These are phyloP conservation scores for Cosmia pyralina DNA, from an alignment of 2,888 invertebrate genomes.

Conservation along the genomic window DNA sequence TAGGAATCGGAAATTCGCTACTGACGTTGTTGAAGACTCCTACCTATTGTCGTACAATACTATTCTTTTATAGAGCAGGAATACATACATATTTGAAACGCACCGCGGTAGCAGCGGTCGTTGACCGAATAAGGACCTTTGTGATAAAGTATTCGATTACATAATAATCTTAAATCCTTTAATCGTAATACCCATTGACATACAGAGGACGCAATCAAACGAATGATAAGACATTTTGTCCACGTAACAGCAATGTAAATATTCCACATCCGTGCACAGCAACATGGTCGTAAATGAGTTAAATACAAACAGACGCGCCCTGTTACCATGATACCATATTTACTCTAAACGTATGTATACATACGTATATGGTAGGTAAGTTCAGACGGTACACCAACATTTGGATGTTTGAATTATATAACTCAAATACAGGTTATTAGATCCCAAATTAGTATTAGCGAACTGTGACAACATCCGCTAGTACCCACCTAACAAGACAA, in stretches of 20 bases:
- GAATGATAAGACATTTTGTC: slow-evolving; percentile 67
- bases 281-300: slow-evolving; percentile 78
- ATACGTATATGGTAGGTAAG: slow-evolving; percentile 70
- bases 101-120: slow-evolving; percentile 71
- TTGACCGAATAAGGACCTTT: slow-evolving; percentile 72
- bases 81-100: slow-evolving; percentile 77
- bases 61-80: slow-evolving; percentile 75
- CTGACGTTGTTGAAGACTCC: slow-evolving; percentile 82
- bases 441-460: slow-evolving; percentile 71
- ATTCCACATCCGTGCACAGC: slow-evolving; percentile 76
- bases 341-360: slow-evolving; percentile 72
- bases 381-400: slow-evolving; percentile 76
- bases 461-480: slow-evolving; percentile 76
- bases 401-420: slow-evolving; percentile 80
- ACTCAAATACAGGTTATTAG: slow-evolving; percentile 82
- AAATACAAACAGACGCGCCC: slow-evolving; percentile 82
- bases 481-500: slow-evolving; percentile 34
- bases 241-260: slow-evolving; percentile 76
- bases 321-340: slow-evolving; percentile 75
- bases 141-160: slow-evolving; percentile 60
- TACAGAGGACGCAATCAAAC: slow-evolving; percentile 58
- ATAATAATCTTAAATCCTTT: slow-evolving; percentile 56
- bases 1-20: slow-evolving; percentile 85
- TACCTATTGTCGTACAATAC: slow-evolving; percentile 78
- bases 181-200: slow-evolving; percentile 39